Conservation (phyloP, 2,888 invertebrate species). For the Megalurothrips usitatus region DNA sequence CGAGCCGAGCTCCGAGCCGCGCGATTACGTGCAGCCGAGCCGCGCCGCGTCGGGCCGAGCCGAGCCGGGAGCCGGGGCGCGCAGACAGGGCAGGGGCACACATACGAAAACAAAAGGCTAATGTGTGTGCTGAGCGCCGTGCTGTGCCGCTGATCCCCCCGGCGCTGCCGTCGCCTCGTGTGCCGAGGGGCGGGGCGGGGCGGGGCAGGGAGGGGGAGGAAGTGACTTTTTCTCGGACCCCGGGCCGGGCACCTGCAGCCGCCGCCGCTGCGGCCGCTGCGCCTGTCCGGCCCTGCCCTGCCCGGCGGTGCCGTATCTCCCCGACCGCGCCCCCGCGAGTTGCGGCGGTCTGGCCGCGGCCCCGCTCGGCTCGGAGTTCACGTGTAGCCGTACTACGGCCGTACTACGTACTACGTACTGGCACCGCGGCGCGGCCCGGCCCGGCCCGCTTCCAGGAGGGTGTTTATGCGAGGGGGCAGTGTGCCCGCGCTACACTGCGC, state of each 20-base stretch:
- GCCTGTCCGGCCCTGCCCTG: no score
- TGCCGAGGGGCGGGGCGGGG: neutral
- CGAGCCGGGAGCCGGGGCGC: neutral
- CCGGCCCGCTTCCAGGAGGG: neutral
- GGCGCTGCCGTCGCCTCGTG: neutral
- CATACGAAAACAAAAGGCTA: neutral
- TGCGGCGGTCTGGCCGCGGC: no score
- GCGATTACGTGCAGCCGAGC: neutral
- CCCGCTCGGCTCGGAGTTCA: no score
- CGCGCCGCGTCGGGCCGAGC: neutral
- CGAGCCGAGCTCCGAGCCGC: neutral
- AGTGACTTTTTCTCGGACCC: no score
- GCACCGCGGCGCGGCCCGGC: neutral
- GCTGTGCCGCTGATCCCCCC: neutral
- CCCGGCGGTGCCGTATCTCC: no score
- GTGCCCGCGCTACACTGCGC: no score
- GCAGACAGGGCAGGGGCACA: neutral
- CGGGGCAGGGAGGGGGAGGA: neutral
- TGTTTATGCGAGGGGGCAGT: no score
- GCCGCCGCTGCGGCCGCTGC: no score
- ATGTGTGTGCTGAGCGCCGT: neutral
- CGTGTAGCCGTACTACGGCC: no score
- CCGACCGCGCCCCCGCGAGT: no score
- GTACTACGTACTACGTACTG: no score
- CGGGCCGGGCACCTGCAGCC: no score